Conservation (phyloP, 2,113 vertebrate species). For the Hepsetus odoe region DNA sequence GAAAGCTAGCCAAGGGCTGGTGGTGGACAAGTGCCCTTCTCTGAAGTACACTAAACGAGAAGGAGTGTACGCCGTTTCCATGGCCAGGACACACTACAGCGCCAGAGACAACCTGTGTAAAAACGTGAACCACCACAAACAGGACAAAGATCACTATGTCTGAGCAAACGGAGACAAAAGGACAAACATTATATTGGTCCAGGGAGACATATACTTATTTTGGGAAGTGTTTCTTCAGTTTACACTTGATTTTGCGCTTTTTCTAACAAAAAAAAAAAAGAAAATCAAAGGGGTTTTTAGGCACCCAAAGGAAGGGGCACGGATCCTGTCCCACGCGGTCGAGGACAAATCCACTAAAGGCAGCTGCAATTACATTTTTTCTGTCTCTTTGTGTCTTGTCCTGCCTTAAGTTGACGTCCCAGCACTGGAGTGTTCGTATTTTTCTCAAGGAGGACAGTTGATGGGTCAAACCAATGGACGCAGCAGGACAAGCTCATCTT, state of each 20-base stretch:
- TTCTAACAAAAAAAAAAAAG: neutral
- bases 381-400: constrained; percentile 28
- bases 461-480: no score
- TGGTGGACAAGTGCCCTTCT: constrained; percentile 82
- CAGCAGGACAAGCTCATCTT: neutral
- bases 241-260: constrained; percentile 30
- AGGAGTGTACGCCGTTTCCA: constrained; percentile 72
- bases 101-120: constrained; percentile 92
- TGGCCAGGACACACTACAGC: constrained; percentile 81
- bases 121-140: constrained; percentile 76
- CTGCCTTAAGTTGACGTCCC: neutral
- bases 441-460: neutral
- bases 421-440: neutral
- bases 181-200: constrained; percentile 57
- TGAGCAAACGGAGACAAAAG: constrained; percentile 50
- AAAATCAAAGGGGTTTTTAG: neutral
- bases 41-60: constrained; percentile 72
- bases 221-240: constrained; percentile 29
- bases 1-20: constrained; percentile 53
- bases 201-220: constrained; percentile 41
- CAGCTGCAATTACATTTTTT: constrained; percentile 35
- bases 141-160: constrained; percentile 78
- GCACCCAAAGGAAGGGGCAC: neutral
- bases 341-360: constrained; percentile 16
- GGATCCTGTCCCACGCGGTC: neutral